A percentile compares a stretch with the other conserved stretches of the same genome.
These are phyloP conservation scores for Macropodus opercularis DNA, from an alignment of 2,797 vertebrate genomes.

Conservation along the genomic window DNA sequence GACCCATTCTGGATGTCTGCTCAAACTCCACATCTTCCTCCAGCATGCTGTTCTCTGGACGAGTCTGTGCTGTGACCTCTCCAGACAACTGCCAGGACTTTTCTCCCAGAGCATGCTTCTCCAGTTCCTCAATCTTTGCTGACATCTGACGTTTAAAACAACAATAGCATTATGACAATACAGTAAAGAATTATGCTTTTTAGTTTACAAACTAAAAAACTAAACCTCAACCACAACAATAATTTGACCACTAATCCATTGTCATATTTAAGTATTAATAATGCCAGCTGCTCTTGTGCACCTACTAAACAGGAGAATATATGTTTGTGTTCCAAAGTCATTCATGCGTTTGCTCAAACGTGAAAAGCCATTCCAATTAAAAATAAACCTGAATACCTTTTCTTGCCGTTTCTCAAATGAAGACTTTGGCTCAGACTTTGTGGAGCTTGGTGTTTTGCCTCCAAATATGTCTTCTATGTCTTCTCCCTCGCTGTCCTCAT, in stretches of 20 bases:
- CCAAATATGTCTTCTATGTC: slow-evolving; percentile 74
- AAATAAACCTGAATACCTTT: slow-evolving; percentile 87
- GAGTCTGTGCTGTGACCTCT: slow-evolving; percentile 89
- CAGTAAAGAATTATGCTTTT: no score
- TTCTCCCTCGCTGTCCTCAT: slow-evolving; percentile 85
- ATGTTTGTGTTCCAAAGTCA: no score
- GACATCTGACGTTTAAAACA: slow-evolving; percentile 83
- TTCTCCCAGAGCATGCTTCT: slow-evolving; percentile 86
- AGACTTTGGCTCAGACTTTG: slow-evolving; percentile 82
- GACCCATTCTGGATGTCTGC: slow-evolving; percentile 88
- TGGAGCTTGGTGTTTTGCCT: slow-evolving; percentile 66
- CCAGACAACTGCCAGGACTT: slow-evolving; percentile 96
- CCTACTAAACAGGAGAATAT: no score
- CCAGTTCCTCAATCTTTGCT: slow-evolving; percentile 88
- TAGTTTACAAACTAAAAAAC: not conserved
- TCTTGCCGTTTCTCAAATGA: slow-evolving; percentile 95
- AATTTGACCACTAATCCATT: no score
- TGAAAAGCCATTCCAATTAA: no score
- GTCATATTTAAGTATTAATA: no score
- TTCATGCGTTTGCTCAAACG: no score
- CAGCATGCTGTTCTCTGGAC: slow-evolving; percentile 96
- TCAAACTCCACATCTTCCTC: slow-evolving; percentile 93
- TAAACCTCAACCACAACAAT: not conserved
- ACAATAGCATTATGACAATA: not conserved
- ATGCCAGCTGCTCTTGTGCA: no score